Evolutionary conservation across 1,140 invertebrate genomes (phyloP).

Genomic region (Halictus rubicundus): DNA sequence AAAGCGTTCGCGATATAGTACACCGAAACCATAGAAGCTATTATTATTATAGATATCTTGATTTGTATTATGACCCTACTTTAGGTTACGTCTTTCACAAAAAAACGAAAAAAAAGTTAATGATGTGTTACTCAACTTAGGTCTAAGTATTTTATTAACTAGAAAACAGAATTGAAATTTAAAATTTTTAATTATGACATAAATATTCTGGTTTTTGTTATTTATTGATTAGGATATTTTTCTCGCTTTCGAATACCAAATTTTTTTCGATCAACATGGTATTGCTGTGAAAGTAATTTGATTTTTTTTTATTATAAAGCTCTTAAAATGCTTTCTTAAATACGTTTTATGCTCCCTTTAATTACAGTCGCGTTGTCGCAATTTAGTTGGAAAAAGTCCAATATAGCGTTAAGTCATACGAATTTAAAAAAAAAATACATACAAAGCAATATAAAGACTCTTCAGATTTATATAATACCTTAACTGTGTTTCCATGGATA

Average conservation of each 20-base stretch:
- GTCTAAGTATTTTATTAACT: neutral
- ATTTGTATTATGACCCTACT: slow-evolving; percentile 17
- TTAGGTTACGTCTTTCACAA: slow-evolving; percentile 35
- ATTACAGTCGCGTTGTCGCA: neutral
- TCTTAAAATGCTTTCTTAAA: slow-evolving; percentile 18
- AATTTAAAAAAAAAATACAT: slow-evolving; percentile 19
- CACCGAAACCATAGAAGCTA: slow-evolving; percentile 65
- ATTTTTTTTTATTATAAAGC: slow-evolving; percentile 17
- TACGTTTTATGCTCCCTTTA: neutral
- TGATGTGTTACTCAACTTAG: slow-evolving; percentile 27
- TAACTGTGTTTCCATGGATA: slow-evolving; percentile 13
- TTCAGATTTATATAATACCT: slow-evolving; percentile 3
- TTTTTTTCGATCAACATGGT: neutral
- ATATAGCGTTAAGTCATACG: neutral
- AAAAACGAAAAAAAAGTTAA: neutral
- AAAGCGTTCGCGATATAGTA: slow-evolving; percentile 75
- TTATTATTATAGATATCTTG: slow-evolving; percentile 35
- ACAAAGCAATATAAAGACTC: slow-evolving; percentile 31
- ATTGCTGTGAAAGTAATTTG: slow-evolving; percentile 20
- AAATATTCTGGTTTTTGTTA: slow-evolving; percentile 25
- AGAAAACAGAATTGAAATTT: slow-evolving; percentile 11
- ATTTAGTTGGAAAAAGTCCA: neutral
- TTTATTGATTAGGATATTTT: slow-evolving; percentile 20
- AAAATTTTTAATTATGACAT: slow-evolving; percentile 21
- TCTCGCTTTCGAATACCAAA: neutral